Evolutionary conservation across 2,797 vertebrate genomes (phyloP), one percentile per base, ranked within the genome.

Genomic region (Monodelphis domestica): DNA sequence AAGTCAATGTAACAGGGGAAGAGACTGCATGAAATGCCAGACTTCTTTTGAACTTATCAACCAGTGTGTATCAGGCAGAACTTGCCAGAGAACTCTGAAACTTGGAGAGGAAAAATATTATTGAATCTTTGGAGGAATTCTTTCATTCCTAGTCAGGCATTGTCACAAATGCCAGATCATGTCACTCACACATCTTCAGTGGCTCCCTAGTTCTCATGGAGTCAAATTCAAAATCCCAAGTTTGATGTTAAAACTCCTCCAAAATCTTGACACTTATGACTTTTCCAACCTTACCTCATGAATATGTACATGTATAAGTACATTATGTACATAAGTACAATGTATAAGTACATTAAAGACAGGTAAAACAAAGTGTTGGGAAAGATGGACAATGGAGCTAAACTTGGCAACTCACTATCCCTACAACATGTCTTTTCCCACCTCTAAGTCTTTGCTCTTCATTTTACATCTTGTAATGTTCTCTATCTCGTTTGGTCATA

Each of bases 21-120:
- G 45, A 89, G 26, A 90, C 26, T 54, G 5, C 26, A 14, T 9
- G 5, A 30, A 38, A 17, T 51, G 33, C 59, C 15, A 91, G 87
- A 52, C 90, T 84, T n/a, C 88, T 90, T 38, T 87, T 33, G 45
- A 84, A 51, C 57, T 94, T 95, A 14, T 88, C 53, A 92, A 63
- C 12, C n/a, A 10, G 28, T 89, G 88, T 89, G 88, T 54, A 89
- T 54, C 56, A 94, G 87, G 92, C 3, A 55, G 55, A 29, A 51
- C 15, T 14, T 30, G 38, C 5, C 10, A 38, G 21, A 0, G 28
- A 57, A 28, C 56, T 90, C 21, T 52, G 53, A 52, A 28, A n/a
- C 51, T 78, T 70, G 17, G n/a, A 70, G 15, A 70, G 63, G 30
- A 59, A 12, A 59, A 59, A 33, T 59, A 14, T 59, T 12, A 59